These are phyloP conservation scores for Baryphthengus martii DNA, from an alignment of 2,113 vertebrate species.

Conservation along the genomic window DNA sequence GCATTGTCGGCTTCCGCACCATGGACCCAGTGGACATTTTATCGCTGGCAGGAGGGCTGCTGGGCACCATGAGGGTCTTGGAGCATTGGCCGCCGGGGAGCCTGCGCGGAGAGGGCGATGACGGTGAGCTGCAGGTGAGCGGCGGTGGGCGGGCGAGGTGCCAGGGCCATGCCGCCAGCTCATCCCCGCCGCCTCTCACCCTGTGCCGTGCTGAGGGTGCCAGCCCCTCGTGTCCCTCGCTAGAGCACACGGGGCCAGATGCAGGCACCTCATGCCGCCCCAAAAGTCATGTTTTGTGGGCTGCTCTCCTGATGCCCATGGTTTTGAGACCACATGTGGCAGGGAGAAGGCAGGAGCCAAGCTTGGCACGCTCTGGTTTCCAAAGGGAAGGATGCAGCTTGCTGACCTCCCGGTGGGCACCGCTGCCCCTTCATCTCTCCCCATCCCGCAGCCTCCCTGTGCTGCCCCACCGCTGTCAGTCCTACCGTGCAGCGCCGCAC, in stretches of 20 bases:
- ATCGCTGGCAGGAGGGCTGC: constrained; percentile 73
- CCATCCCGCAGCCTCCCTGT: neutral
- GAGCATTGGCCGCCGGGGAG: constrained; percentile 51
- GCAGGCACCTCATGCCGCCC: neutral
- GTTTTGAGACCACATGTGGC: neutral
- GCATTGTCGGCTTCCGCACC: constrained; percentile 80
- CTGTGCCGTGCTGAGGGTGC: accelerated
- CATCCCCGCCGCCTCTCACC: accelerated
- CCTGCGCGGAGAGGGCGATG: neutral
- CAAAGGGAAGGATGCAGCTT: neutral
- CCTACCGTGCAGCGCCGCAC: neutral
- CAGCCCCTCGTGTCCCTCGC: neutral
- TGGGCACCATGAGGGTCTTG: constrained; percentile 73
- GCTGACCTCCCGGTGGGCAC: accelerated
- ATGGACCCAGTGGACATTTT: constrained; percentile 76
- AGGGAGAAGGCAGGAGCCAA: neutral
- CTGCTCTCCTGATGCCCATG: accelerated
- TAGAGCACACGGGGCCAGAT: accelerated
- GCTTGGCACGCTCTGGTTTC: accelerated
- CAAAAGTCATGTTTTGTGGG: neutral
- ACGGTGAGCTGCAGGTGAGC: neutral
- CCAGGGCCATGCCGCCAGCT: accelerated
- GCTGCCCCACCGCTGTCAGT: neutral
- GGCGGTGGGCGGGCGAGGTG: neutral
- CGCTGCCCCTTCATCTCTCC: neutral